Conservation (phyloP, 2,888 invertebrate genomes). For the Drosophila lutescens region DNA sequence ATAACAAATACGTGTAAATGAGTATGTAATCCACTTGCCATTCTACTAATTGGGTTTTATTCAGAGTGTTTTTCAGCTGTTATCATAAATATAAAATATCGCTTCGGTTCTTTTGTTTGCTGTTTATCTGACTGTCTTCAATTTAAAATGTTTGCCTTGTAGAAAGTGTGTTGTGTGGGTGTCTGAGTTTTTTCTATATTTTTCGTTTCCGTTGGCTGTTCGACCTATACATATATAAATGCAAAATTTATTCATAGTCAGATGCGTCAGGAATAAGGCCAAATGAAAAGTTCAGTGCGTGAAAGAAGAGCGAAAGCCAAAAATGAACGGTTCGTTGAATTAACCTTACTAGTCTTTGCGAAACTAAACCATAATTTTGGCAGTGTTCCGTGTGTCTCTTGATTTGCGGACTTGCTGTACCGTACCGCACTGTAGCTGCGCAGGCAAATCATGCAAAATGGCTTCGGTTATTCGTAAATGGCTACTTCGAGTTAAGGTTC, state of each 20-base stretch:
- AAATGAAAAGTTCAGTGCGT: constrained; percentile 15
- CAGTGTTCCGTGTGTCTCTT: constrained; percentile 35
- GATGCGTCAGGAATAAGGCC: constrained; percentile 26
- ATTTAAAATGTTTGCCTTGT: constrained; percentile 25
- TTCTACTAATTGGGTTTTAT: constrained; percentile 31
- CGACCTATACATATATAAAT: constrained; percentile 54
- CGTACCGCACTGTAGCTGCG: constrained; percentile 11
- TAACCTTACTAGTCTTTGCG: constrained; percentile 26
- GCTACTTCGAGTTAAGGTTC: constrained; percentile 18
- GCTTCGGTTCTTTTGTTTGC: constrained; percentile 22
- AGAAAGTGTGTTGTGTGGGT: neutral
- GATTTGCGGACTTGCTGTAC: constrained; percentile 9
- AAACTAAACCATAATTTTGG: constrained; percentile 31
- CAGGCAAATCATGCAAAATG: constrained; percentile 26
- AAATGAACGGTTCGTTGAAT: constrained; percentile 34
- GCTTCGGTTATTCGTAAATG: constrained; percentile 9
- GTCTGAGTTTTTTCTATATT: constrained; percentile 1
- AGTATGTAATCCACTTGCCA: constrained; percentile 59
- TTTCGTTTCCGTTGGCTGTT: constrained; percentile 33
- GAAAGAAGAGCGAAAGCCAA: constrained; percentile 20
- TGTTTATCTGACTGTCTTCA: constrained; percentile 23
- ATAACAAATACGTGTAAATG: constrained; percentile 75
- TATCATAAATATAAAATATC: constrained; percentile 36
- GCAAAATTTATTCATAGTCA: constrained; percentile 56
- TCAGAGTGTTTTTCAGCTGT: constrained; percentile 20